Conservation (phyloP, 2,113 vertebrate genomes). For the Verasper variegatus region DNA sequence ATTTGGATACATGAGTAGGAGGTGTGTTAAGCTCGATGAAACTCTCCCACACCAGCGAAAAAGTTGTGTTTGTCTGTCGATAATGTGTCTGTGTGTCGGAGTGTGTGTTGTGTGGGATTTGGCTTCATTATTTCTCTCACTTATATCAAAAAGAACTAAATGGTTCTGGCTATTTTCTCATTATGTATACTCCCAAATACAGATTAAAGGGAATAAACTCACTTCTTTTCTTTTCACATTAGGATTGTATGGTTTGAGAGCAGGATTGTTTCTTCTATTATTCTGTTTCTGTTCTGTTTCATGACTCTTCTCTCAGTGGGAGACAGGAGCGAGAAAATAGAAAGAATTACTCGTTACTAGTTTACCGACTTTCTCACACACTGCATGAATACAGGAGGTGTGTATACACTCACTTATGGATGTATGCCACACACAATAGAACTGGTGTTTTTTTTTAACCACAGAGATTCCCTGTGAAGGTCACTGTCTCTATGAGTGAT, state of each 20-base stretch:
- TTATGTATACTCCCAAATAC: not conserved
- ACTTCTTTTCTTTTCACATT: not conserved
- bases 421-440: not conserved
- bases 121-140: slow-evolving; percentile 1
- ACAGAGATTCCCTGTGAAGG: slow-evolving; percentile 13
- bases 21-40: slow-evolving; percentile 55
- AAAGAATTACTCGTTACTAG: slow-evolving; percentile 69
- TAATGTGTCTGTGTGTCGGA: slow-evolving; percentile 23
- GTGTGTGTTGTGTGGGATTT: slow-evolving; percentile 13
- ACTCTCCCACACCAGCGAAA: slow-evolving; percentile 46
- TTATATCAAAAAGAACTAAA: not conserved
- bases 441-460: slow-evolving; percentile 27
- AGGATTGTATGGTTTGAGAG: not conserved
- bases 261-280: not conserved
- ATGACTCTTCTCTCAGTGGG: slow-evolving; percentile 73
- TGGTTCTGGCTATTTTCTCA: not conserved
- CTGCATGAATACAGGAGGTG: slow-evolving; percentile 35
- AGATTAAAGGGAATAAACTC: no score
- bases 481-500: slow-evolving; percentile 10
- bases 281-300: slow-evolving; percentile 32
- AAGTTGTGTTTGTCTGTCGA: slow-evolving; percentile 24
- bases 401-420: slow-evolving; percentile 25
- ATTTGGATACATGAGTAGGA: slow-evolving; percentile 74
- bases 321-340: slow-evolving; percentile 59
- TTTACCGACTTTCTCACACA: slow-evolving; percentile 41